phyloP scores from a whole-genome alignment of 2,113 vertebrate genomes.

The Lophochroa leadbeateri region DNA sequence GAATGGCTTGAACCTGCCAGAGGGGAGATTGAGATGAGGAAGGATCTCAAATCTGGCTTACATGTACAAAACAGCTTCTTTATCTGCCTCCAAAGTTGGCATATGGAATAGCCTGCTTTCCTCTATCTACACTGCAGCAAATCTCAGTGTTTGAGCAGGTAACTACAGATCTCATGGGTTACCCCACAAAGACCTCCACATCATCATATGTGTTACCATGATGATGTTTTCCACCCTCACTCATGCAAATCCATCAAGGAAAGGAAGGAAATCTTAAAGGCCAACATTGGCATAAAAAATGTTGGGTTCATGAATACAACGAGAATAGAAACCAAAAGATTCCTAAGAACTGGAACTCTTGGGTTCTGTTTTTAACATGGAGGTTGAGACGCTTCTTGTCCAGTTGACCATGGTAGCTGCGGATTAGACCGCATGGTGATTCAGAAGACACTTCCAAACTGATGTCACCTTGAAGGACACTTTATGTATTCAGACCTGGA shows the following conservation, averaged over 20 bases:
- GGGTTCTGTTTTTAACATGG: not conserved
- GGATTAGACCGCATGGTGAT: not conserved
- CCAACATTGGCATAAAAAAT: not conserved
- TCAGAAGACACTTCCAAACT: not conserved
- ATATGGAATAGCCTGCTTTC: not conserved
- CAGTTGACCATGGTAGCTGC: accelerated
- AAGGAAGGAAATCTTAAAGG: not conserved
- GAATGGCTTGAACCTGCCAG: not conserved
- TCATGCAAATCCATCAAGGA: not conserved
- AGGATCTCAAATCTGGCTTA: not conserved
- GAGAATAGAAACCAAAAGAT: not conserved
- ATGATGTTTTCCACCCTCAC: not conserved
- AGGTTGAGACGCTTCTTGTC: not conserved
- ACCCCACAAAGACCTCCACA: not conserved
- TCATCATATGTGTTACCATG: not conserved
- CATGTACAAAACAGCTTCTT: not conserved
- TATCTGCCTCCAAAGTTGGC: not conserved
- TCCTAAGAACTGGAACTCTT: not conserved
- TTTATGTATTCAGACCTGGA: not conserved
- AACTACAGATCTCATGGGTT: not conserved
- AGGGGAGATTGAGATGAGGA: not conserved
- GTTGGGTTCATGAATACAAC: not conserved
- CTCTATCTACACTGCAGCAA: not conserved
- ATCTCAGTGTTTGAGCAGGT: not conserved
- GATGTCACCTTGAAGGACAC: not conserved